These are phyloP conservation scores for Fratercula arctica DNA, from an alignment of 2,797 vertebrate species.

Conservation along the genomic window DNA sequence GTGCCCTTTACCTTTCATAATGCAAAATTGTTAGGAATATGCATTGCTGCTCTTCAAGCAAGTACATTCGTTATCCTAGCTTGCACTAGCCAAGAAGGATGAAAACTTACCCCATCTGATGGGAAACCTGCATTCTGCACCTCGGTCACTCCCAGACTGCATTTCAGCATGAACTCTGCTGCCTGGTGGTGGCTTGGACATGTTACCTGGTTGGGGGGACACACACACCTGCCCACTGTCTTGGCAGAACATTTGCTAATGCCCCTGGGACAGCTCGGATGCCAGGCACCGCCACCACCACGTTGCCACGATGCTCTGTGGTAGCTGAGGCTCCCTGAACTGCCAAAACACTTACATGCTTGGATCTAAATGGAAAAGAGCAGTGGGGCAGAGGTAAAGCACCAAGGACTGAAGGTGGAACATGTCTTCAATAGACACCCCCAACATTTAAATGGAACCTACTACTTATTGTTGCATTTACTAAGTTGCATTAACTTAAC, in stretches of 20 bases:
- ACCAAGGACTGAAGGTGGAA: not conserved
- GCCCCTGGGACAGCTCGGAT: not conserved
- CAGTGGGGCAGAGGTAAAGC: not conserved
- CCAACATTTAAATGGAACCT: not conserved
- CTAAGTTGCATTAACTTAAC: not conserved
- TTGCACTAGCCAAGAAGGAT: not conserved
- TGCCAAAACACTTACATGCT: not conserved
- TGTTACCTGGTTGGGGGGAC: rapidly evolving
- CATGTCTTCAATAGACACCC: not conserved
- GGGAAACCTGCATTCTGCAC: not conserved
- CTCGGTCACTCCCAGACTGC: not conserved
- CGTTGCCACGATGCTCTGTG: rapidly evolving
- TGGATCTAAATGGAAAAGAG: not conserved
- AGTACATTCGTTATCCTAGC: not conserved
- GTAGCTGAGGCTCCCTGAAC: not conserved
- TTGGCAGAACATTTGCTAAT: not conserved
- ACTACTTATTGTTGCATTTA: not conserved
- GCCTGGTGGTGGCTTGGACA: not conserved
- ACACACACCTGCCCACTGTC: not conserved
- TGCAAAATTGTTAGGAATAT: not conserved
- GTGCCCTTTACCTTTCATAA: not conserved
- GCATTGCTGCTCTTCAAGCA: not conserved
- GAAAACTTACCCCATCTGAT: not conserved
- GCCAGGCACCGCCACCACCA: not conserved
- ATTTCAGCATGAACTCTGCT: not conserved